Evolutionary conservation across 2,113 vertebrate species (phyloP), one percentile per base, ranked within the genome.

Genomic region (Hemibagrus wyckioides): DNA sequence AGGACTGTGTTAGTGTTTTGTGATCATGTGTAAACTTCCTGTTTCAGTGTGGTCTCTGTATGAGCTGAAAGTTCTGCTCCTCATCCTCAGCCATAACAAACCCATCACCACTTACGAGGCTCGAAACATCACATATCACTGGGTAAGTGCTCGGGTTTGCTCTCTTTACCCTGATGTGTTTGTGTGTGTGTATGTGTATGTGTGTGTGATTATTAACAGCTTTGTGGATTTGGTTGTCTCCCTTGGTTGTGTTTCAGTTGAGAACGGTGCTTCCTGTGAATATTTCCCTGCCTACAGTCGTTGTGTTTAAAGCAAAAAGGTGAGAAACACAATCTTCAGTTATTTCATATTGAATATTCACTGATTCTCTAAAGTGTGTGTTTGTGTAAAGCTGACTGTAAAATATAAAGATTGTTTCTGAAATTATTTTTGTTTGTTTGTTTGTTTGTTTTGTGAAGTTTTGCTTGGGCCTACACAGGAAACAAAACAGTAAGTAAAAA

Each of bases 21-120:
- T 73, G 6, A 17, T 4, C 36, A 9, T 10, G 71, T 44, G 52
- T 10, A 14, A 82, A 30, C 57, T 17, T 80, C 9, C 71, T 65
- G 36, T 88, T 89, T 7, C 87, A 95, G 94, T 76, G 28, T 95
- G 94, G 94, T 92, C 93, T 59, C 19, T 82, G 44, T 96, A 93
- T 39, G 84, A 92, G 81, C 87, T 95, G 25, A 89, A 48, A 39
- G 23, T 94, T 69, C 73, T 21, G 3, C 80, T 95, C 77, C 0
- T 0, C 21, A 93, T 96, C 71, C 9, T 52, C 3, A 44, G 89
- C 23, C 3, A 3, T 0, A 89, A 93, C 6, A 86, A 84, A n/a
- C 88, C 91, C 56, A 77, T 67, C 82, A 89, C 92, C 44, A 10
- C 14, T 30, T 84, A 90, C 85, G 89, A 28, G 1, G 94, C 91